These are phyloP conservation scores for Pycnomerus fuliginosus DNA, from an alignment of 2,888 invertebrate genomes.

Conservation along the genomic window DNA sequence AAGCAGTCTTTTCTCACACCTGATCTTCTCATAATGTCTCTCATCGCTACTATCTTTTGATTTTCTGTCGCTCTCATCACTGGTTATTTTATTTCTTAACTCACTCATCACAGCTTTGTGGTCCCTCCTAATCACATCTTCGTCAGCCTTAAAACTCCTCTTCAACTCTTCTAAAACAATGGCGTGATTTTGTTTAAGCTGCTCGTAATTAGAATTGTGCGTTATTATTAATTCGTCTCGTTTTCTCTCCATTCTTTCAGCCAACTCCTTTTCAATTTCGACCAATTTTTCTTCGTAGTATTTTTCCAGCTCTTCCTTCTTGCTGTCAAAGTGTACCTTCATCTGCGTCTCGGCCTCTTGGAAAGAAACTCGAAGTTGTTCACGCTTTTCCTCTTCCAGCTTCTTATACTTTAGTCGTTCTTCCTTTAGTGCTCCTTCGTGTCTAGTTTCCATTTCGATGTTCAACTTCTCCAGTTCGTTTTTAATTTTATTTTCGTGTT, in stretches of 20 bases:
- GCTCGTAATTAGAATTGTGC: constrained; percentile 58
- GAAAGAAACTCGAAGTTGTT: constrained; percentile 45
- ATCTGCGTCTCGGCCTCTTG: constrained; percentile 45
- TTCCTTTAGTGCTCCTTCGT: constrained; percentile 40
- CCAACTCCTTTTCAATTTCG: constrained; percentile 57
- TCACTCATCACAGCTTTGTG: constrained; percentile 67
- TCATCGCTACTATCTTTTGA: constrained; percentile 39
- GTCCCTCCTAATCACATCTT: constrained; percentile 66
- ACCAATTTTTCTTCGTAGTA: constrained; percentile 56
- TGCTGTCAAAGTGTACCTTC: constrained; percentile 42
- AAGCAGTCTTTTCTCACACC: constrained; percentile 68
- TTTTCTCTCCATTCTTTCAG: constrained; percentile 51
- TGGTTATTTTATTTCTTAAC: constrained; percentile 60
- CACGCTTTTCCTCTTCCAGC: constrained; percentile 53
- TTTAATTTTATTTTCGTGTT: constrained; percentile 46
- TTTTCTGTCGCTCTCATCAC: constrained; percentile 50
- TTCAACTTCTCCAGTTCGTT: constrained; percentile 54
- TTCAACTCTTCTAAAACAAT: constrained; percentile 62
- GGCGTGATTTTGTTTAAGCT: constrained; percentile 60
- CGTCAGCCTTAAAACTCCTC: constrained; percentile 67
- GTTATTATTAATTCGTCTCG: constrained; percentile 57
- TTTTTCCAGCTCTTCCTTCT: constrained; percentile 52
- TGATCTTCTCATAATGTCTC: constrained; percentile 61
- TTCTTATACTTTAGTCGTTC: constrained; percentile 50
- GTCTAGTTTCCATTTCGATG: constrained; percentile 56